phyloP scores from a whole-genome alignment of 2,113 vertebrate genomes.

The Rhynchopsitta pachyrhyncha region DNA sequence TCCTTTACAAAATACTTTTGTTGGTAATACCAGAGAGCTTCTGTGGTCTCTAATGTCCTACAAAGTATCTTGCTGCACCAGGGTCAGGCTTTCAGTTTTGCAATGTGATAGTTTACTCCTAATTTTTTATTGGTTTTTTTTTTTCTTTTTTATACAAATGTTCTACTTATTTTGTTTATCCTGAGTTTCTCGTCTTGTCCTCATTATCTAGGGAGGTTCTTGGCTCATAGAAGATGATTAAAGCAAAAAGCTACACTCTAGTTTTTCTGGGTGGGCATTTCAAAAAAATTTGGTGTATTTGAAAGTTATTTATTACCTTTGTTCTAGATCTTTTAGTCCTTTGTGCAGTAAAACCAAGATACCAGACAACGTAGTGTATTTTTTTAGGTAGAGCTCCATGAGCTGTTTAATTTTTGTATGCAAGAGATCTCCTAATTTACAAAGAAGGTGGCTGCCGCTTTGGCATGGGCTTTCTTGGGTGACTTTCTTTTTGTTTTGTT shows the following conservation, averaged over 20 bases:
- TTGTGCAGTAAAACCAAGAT: background rate
- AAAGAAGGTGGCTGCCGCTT: background rate
- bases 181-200: background rate
- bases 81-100: background rate
- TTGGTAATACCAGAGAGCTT: background rate
- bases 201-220: background rate
- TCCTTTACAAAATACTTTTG: background rate
- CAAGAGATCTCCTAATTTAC: background rate
- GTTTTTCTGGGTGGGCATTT: background rate
- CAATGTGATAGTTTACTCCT: background rate
- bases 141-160: background rate
- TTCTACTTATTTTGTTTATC: background rate
- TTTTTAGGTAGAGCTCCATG: background rate
- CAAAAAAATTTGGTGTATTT: background rate
- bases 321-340: background rate
- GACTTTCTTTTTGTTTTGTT: background rate
- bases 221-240: background rate
- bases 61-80: background rate
- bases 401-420: background rate
- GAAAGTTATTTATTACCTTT: background rate
- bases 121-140: background rate
- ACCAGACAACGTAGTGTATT: fast-evolving
- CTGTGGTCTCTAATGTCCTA: background rate
- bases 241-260: background rate
- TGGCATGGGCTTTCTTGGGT: background rate